Evolutionary conservation across 1,140 invertebrate genomes (phyloP).

Genomic region (Samia ricini): DNA sequence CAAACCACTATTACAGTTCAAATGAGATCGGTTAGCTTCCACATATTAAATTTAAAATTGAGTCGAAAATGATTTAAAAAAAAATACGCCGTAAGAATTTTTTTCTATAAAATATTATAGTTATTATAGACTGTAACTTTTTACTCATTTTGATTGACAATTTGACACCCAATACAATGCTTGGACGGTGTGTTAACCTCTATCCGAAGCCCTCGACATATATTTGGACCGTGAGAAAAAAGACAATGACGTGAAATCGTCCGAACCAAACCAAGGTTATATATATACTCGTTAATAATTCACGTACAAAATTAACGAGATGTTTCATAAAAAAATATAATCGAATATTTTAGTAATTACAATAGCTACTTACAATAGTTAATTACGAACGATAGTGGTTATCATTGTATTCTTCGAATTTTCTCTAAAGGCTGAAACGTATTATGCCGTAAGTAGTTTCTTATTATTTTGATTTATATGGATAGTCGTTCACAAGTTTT

Average conservation of each 20-base stretch:
- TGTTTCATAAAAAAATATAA: conserved; percentile 28
- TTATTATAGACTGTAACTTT: neutral
- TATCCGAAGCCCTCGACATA: conserved; percentile 70
- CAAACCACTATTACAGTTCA: too few species aligned
- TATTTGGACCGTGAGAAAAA: conserved; percentile 67
- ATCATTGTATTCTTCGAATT: too few species aligned
- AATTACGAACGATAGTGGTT: neutral
- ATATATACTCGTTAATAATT: conserved; percentile 37
- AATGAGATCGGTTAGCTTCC: too few species aligned
- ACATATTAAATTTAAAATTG: too few species aligned
- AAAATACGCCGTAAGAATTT: neutral
- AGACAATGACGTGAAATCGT: conserved; percentile 73
- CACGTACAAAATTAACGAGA: conserved; percentile 35
- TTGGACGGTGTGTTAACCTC: conserved; percentile 55
- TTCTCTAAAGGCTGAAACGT: too few species aligned
- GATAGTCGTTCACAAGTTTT: too few species aligned
- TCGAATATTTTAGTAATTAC: neutral
- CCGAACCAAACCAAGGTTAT: conserved; percentile 56
- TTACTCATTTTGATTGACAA: neutral
- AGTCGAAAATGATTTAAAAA: too few species aligned
- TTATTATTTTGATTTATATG: too few species aligned
- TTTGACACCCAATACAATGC: conserved; percentile 32
- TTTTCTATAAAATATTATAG: neutral
- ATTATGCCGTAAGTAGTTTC: too few species aligned
- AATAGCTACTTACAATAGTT: neutral